Evolutionary conservation across 2,888 invertebrate genomes (phyloP), one percentile per base, ranked within the genome.

Genomic region (Calameuta filiformis): DNA sequence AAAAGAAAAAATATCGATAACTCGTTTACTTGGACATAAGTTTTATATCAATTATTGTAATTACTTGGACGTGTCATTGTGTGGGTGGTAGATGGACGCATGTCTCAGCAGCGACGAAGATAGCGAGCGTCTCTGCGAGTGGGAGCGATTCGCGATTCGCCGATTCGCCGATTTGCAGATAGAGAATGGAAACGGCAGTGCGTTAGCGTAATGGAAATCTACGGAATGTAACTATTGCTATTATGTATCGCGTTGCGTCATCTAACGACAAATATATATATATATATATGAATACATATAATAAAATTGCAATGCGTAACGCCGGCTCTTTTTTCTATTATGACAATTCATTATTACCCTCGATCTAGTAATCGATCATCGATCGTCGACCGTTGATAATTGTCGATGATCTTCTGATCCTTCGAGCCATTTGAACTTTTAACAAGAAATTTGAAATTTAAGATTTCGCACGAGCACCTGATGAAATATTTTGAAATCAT

Each of bases 181-280:
- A 34, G 23, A 31, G 71, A 71, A 71, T 71, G 71, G 71, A 71
- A 71, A 35, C 35, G 74, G 33, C 35, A 34, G 35, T 73, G 78
- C 78, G 76, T 76, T 86, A 87, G 85, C 86, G 86, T 87, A 87
- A 87, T 87, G 87, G 87, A 87, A 87, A 86, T 85, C 83, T 84
- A 83, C 85, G 87, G 87, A 87, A 87, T 85, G 87, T 84, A 74
- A n/a, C 74, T 15, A 86, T 85, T 34, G 71, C 71, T 56, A 56
- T 56, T 56, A 23, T 56, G 56, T 56, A 23, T 15, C 56, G 23
- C 9, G 56, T 56, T 56, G 56, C 56, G 56, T 56, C 56, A 56
- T 15, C 56, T 56, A 56, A 23, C 56, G 23, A 23, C 23, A 23
- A 23, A 15, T 37, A 56, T 56, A 40, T 40, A 40, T 12, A 37